Percentiles rank a stretch among this genome's conserved stretches.
phyloP scores from a whole-genome alignment of 2,888 invertebrate species.

The Apodemia duryi region DNA sequence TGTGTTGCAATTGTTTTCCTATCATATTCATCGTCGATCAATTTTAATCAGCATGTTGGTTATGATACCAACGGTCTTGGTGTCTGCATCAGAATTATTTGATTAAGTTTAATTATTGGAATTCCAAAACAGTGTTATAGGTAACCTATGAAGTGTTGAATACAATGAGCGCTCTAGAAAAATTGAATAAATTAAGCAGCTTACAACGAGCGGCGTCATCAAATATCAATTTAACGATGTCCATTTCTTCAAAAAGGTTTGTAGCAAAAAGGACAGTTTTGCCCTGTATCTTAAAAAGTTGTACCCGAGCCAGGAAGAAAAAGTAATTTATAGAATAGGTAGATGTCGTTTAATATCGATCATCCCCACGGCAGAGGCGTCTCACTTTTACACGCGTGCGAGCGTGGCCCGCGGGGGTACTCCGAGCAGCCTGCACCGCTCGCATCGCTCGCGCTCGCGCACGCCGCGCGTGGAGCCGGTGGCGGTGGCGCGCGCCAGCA shows the following conservation, averaged over 20 bases:
- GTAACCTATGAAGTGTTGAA: not conserved
- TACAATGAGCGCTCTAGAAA: not conserved
- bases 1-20: not conserved
- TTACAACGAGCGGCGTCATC: not conserved
- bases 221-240: not conserved
- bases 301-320: not conserved
- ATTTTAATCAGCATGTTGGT: not conserved
- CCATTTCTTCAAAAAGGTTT: not conserved
- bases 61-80: not conserved
- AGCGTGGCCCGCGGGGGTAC: slow-evolving; percentile 87
- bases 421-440: slow-evolving; percentile 79
- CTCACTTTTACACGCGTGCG: slow-evolving; percentile 86
- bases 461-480: slow-evolving; percentile 64
- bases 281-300: not conserved
- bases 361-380: slow-evolving; percentile 70
- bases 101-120: not conserved
- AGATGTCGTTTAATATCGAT: slow-evolving; percentile 24
- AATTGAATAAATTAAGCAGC: not conserved
- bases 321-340: not conserved
- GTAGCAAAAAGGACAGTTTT: not conserved
- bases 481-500: slow-evolving; percentile 63
- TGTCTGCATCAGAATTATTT: not conserved
- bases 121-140: not conserved
- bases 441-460: slow-evolving; percentile 46
- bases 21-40: not conserved